Conservation (phyloP, 2,888 invertebrate genomes). For the Ernsta delagoae region DNA sequence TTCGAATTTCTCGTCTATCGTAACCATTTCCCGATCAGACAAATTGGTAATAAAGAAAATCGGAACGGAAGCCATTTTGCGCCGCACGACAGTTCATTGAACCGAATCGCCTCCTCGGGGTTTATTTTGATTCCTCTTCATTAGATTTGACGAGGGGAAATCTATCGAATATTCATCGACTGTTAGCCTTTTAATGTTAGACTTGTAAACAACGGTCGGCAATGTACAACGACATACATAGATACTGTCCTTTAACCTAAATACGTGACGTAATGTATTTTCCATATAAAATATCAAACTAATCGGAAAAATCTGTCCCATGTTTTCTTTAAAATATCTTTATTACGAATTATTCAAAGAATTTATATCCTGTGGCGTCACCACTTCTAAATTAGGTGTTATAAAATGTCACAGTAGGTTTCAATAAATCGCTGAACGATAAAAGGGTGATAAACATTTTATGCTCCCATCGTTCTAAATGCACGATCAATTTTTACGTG, state of each 20-base stretch:
- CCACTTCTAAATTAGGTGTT: slow-evolving; percentile 3
- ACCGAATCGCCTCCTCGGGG: slow-evolving; percentile 38
- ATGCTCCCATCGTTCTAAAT: slow-evolving; percentile 3
- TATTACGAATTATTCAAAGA: no score
- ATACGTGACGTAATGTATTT: no score
- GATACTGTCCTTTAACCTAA: no score
- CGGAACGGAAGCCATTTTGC: slow-evolving; percentile 27
- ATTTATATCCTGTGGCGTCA: no score
- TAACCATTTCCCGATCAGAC: slow-evolving; percentile 6
- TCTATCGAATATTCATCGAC: slow-evolving; percentile 2
- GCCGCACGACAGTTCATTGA: slow-evolving; percentile 40
- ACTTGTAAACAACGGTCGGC: neutral
- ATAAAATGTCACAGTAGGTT: neutral
- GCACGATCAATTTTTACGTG: slow-evolving; percentile 5
- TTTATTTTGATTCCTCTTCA: slow-evolving; percentile 36
- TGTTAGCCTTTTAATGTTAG: neutral
- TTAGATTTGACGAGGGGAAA: slow-evolving; percentile 15
- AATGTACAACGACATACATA: no score
- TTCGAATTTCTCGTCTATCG: neutral
- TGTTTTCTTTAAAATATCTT: no score
- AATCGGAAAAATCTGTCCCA: no score
- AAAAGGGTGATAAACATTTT: slow-evolving; percentile 9
- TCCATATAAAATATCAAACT: no score
- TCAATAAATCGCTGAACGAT: neutral
- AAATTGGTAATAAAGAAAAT: slow-evolving; percentile 32